These are phyloP conservation scores for Corella eumyota DNA, from an alignment of 23 tunicate species.

Conservation along the genomic window DNA sequence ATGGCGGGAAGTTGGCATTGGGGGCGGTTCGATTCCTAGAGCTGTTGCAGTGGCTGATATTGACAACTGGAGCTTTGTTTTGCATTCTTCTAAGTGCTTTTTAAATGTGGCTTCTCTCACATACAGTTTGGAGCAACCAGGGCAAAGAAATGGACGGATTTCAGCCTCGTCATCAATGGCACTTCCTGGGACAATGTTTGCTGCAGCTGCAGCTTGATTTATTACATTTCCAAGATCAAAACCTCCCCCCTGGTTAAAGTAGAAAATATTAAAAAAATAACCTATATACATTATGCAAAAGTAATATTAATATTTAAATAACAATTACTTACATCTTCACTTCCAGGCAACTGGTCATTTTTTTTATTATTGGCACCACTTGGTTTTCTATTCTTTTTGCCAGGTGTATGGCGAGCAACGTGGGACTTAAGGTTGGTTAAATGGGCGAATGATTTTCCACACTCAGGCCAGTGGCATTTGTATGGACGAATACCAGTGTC, in stretches of 20 bases:
- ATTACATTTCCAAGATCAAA: conserved; percentile 45
- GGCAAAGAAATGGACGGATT: conserved; percentile 84
- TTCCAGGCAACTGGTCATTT: not conserved
- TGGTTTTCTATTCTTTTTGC: conserved; percentile 26
- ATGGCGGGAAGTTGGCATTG: conserved; percentile 20
- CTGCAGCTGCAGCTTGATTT: conserved; percentile 96
- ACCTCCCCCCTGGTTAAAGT: not conserved
- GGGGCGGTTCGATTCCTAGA: conserved; percentile 74
- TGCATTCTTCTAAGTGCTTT: conserved; percentile 91
- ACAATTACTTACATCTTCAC: conserved; percentile 6
- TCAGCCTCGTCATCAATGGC: conserved; percentile 46
- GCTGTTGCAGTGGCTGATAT: conserved; percentile 74
- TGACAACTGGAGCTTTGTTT: conserved; percentile 45
- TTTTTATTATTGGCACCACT: conserved; percentile 7
- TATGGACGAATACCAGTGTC: conserved; percentile 61
- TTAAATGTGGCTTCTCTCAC: conserved; percentile 94
- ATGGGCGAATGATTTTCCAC: conserved; percentile 87
- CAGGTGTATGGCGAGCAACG: conserved; percentile 82
- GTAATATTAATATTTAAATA: too few relatives aligned
- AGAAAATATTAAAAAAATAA: too few relatives aligned
- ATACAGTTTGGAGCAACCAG: conserved; percentile 91
- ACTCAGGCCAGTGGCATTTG: conserved; percentile 96
- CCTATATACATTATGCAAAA: too few relatives aligned
- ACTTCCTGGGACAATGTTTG: conserved; percentile 72
- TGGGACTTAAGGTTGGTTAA: conserved; percentile 80